phyloP scores from a whole-genome alignment of 2,888 invertebrate genomes.

The Agrenia bidenticulata region DNA sequence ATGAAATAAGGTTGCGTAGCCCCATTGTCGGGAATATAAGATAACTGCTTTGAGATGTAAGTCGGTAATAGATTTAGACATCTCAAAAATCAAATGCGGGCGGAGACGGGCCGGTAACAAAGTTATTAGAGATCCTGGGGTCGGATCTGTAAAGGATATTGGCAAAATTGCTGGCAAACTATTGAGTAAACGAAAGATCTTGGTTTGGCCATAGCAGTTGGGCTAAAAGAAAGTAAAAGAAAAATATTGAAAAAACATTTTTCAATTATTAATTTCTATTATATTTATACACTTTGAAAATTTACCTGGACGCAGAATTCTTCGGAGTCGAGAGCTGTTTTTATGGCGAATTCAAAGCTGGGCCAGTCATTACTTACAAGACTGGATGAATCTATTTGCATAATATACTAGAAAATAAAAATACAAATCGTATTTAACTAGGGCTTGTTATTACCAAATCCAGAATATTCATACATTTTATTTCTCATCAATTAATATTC shows the following conservation, averaged over 20 bases:
- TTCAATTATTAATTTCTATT: not conserved
- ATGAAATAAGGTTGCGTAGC: slow-evolving; percentile 46
- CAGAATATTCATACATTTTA: not conserved
- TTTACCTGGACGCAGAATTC: slow-evolving; percentile 52
- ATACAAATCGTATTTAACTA: slow-evolving; percentile 8
- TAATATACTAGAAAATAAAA: slow-evolving; percentile 38
- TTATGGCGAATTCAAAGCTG: slow-evolving; percentile 50
- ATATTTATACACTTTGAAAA: too few species aligned
- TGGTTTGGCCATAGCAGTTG: slow-evolving; percentile 51
- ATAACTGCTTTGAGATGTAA: slow-evolving; percentile 37
- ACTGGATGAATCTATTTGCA: slow-evolving; percentile 45
- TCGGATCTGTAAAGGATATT: slow-evolving; percentile 43
- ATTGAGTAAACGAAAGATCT: slow-evolving; percentile 48
- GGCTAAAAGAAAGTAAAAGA: too few species aligned
- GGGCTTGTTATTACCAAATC: too few species aligned
- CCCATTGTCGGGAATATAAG: slow-evolving; percentile 40
- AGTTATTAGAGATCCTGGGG: slow-evolving; percentile 31
- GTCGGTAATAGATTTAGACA: slow-evolving; percentile 40
- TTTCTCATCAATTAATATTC: slow-evolving; percentile 4
- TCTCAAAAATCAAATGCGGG: slow-evolving; percentile 50
- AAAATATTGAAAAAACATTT: slow-evolving; percentile 1
- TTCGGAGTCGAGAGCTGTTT: slow-evolving; percentile 49
- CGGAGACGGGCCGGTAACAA: slow-evolving; percentile 43
- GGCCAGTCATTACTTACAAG: slow-evolving; percentile 47
- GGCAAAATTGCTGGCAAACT: slow-evolving; percentile 44